Evolutionary conservation across 2,888 invertebrate species (phyloP).

Genomic region (Luperina nickerlii): DNA sequence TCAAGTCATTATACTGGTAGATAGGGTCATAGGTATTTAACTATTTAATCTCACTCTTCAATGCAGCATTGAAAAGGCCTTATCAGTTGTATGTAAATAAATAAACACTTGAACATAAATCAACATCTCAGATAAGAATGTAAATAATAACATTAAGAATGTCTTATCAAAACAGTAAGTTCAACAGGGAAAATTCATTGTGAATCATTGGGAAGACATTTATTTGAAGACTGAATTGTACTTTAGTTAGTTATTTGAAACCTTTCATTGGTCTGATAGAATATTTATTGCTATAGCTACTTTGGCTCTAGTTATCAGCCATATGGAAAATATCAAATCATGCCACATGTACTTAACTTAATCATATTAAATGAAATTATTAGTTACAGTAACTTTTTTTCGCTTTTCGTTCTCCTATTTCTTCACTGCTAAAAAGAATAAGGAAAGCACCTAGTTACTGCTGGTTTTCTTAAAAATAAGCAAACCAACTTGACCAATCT

Average conservation of each 20-base stretch:
- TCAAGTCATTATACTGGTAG: background rate
- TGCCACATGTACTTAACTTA: background rate
- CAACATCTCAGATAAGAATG: constrained; percentile 50
- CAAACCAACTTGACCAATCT: constrained; percentile 64
- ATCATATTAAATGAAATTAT: background rate
- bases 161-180: constrained; percentile 30
- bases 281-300: constrained; percentile 6
- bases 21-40: constrained; percentile 19
- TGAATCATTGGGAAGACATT: constrained; percentile 45
- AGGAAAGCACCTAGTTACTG: background rate
- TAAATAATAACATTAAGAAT: constrained; percentile 52
- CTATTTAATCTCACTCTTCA: constrained; percentile 34
- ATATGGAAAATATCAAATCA: constrained; percentile 11
- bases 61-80: constrained; percentile 48
- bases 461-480: constrained; percentile 28
- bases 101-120: constrained; percentile 54
- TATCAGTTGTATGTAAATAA: constrained; percentile 62
- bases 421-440: background rate
- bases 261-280: background rate
- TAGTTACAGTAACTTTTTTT: background rate
- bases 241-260: constrained; percentile 28
- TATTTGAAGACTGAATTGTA: constrained; percentile 8
- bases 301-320: background rate
- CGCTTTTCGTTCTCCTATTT: background rate
- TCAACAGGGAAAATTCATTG: constrained; percentile 8